Evolutionary conservation across 2,797 vertebrate species (phyloP), one percentile per base, ranked within the genome.

Genomic region (Alfaro cultratus): DNA sequence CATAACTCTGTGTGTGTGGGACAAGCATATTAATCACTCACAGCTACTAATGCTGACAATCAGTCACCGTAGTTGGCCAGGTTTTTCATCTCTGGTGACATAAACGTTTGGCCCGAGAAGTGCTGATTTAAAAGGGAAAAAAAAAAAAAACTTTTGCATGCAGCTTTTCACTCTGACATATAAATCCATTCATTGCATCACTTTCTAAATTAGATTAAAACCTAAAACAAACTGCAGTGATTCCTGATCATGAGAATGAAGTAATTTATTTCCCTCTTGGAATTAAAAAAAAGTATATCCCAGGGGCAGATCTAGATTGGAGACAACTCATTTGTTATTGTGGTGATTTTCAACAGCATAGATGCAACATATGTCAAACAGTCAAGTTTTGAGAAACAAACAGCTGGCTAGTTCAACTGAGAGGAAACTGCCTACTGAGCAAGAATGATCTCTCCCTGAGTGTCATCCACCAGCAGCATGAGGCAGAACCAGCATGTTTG

Each of bases 11-110:
- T 95, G 95, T 94, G 92, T 94, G 94, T 95, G 94, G 92, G 95
- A 92, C 92, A 93, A 93, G 92, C 94, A 87, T 97, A 98, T 99
- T 97, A 98, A 98, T 99, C 97, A 96, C 95, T 98, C 97, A 98
- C 93, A 92, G 95, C 93, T 95, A 93, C 95, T 97, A 97, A 98
- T 96, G 83, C 95, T 97, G 97, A 97, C 97, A 96, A 97, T 98
- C 97, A 81, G 95, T 99, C 97, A 97, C 96, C 88, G 91, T 91
- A 86, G 94, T 95, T 93, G 92, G 92, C 85, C 83, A 84, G 95
- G 96, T 93, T 95, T 95, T 96, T 96, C 96, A 96, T 97, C 96
- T 95, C 94, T 85, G 72, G 86, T 94, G 97, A 97, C 96, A 95
- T 95, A 93, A 90, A 96, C 96, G 94, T 95, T 96, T 95, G 95